Evolutionary conservation across 2,888 invertebrate genomes (phyloP), one percentile per base, ranked within the genome.

Genomic region (Agelastica alni): DNA sequence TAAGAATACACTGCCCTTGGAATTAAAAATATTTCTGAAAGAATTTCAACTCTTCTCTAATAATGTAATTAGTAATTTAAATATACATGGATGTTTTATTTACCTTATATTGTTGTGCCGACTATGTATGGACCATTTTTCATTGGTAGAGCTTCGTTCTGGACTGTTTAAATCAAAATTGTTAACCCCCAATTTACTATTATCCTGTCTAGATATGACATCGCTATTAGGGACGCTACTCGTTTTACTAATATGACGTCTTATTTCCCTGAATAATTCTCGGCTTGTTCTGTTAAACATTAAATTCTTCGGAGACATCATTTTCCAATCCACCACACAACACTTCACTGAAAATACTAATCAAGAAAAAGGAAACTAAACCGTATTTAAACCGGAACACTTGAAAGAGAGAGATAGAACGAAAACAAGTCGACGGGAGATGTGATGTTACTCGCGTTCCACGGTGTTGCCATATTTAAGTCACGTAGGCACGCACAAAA

Each of bases 141-240:
- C 64, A 2, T 61, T 58, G n/a, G 32, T 56, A 26, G 20, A 49
- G 44, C 51, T 59, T 20, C 30, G 20, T n/a, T 60, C 57, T 4
- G 51, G 48, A 12, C 9, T 14, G 16, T 60, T 56, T 14, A 62
- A 58, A 9, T 63, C 59, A 34, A 59, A 28, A 36, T 61, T 63
- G 17, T 39, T 49, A 3, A 41, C 18, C 5, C 60, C 60, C 26
- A 64, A 55, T 32, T 66, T 64, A n/a, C n/a, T n/a, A 30, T 42
- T 55, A 6, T 67, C 62, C 46, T 70, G 70, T 43, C 81, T 77
- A 0, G 81, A 79, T 77, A 83, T 81, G 14, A 81, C 80, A 68
- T 84, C 84, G 45, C 83, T 84, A 70, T 83, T 83, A 9, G 83
- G 80, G 39, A 81, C 81, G 69, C 81, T 82, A 12, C 82, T 80